phyloP scores from a whole-genome alignment of 2,113 vertebrate genomes.

The Rana temporaria region DNA sequence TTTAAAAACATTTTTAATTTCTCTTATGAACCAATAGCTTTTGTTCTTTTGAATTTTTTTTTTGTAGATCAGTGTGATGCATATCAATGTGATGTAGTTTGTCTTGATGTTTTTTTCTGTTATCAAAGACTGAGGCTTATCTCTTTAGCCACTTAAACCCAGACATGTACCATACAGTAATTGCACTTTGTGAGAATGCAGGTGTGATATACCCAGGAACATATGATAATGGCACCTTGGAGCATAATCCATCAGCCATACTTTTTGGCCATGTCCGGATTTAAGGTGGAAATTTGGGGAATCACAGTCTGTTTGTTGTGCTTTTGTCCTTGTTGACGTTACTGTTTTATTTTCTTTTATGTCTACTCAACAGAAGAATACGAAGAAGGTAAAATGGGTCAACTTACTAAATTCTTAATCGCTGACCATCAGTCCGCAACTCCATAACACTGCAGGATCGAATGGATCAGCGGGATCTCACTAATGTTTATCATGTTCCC shows the following conservation, averaged over 20 bases:
- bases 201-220: too few species aligned
- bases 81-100: not conserved
- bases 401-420: not conserved
- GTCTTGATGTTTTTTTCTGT: not conserved
- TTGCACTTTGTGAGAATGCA: too few species aligned
- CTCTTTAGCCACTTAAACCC: too few species aligned
- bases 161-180: too few species aligned
- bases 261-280: too few species aligned
- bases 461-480: not conserved
- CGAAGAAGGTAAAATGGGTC: slow-evolving; percentile 55
- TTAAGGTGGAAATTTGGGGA: not conserved
- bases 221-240: too few species aligned
- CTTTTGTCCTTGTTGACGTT: slow-evolving; percentile 1
- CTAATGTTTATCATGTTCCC: slow-evolving; percentile 7
- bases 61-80: not conserved
- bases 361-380: slow-evolving; percentile 52
- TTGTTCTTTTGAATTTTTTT: not conserved
- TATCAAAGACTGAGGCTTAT: too few species aligned
- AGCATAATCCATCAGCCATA: too few species aligned
- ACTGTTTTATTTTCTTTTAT: slow-evolving; percentile 37
- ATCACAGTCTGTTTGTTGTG: not conserved
- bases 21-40: not conserved
- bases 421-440: slow-evolving; percentile 3
- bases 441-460: not conserved
- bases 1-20: not conserved